Evolutionary conservation across 2,888 invertebrate genomes (phyloP), one percentile per base, ranked within the genome.

Genomic region (Xanthorhoe designata): DNA sequence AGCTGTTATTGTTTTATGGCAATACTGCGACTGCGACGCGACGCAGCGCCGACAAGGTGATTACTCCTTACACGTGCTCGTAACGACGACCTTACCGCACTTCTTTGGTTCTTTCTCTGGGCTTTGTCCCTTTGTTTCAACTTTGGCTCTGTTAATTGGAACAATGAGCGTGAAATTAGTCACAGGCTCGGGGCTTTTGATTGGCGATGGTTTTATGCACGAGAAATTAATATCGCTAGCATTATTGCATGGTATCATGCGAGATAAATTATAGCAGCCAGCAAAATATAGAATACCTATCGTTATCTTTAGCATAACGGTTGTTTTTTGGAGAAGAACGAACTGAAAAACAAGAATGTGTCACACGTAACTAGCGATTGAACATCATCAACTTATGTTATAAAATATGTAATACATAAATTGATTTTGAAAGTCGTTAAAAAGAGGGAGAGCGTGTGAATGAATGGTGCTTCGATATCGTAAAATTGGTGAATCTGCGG

Each of bases 21-120:
- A 50, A 49, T 57, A 49, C 56, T 61, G 61, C 57, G 61, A 49
- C 42, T 51, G 67, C 61, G 62, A 56, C 66, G 67, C 61, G 62
- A 56, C 66, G 61, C 60, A 67, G 38, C 58, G 58, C 57, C 68
- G 61, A 61, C 52, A 70, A 66, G 63, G 69, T 71, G 66, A 61
- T 73, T 72, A 64, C 70, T 63, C 67, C 71, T 75, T 74, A 78
- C 82, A 83, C 82, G 81, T 84, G 86, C 72, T 79, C 70, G 70
- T 73, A 80, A 78, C 81, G 78, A 83, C 85, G 84, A 83, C 81
- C 83, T 83, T 75, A 75, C 70, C 72, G 61, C 69, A 71, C 47
- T 74, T 75, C 70, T 75, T 75, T 60, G 29, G 61, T 61, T 77
- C 73, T 74, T 77, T 76, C 73, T 72, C 65, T 70, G 73, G 70